Percentiles rank a stretch among this genome's conserved stretches.
Conservation (phyloP, 64 coral and sea anemone species). For the Cladopsammia gracilis region DNA sequence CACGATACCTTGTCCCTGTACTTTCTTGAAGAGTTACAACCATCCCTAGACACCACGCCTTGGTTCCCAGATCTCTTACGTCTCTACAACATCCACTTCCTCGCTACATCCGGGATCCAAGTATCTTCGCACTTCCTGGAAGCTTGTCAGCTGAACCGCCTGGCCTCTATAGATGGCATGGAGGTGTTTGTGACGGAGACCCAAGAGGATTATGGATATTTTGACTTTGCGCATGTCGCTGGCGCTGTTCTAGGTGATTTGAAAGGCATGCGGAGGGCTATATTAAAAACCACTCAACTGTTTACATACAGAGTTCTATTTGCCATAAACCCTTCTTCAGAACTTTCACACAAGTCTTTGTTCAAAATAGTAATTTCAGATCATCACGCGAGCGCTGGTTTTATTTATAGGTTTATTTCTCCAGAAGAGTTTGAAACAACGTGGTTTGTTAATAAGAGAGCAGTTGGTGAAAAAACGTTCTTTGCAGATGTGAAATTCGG, state of each 20-base stretch:
- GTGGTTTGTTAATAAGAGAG: slow-evolving; percentile 56
- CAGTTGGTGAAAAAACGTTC: slow-evolving; percentile 43
- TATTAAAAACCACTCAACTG: slow-evolving; percentile 43
- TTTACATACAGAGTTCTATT: slow-evolving; percentile 64
- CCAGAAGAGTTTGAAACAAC: neutral
- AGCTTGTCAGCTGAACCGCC: slow-evolving; percentile 53
- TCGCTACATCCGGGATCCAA: slow-evolving; percentile 39
- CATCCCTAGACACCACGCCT: slow-evolving; percentile 35
- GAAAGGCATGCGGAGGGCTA: slow-evolving; percentile 66
- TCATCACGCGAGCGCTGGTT: neutral
- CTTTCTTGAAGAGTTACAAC: slow-evolving; percentile 68
- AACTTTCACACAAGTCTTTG: neutral
- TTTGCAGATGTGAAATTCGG: slow-evolving; percentile 49
- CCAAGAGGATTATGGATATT: slow-evolving; percentile 69
- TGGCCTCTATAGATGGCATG: neutral
- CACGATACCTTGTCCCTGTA: slow-evolving; percentile 85
- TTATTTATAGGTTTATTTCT: neutral
- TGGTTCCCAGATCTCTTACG: slow-evolving; percentile 78
- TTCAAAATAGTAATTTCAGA: slow-evolving; percentile 40
- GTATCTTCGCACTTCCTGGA: slow-evolving; percentile 57
- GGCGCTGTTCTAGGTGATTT: slow-evolving; percentile 72
- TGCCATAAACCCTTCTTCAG: slow-evolving; percentile 62
- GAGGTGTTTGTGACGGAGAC: slow-evolving; percentile 42
- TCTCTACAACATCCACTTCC: slow-evolving; percentile 80
- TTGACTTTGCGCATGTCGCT: slow-evolving; percentile 77